Percentiles rank a stretch among this genome's conserved stretches.
phyloP scores from a whole-genome alignment of 2,113 vertebrate genomes.

The Nanorana parkeri region DNA sequence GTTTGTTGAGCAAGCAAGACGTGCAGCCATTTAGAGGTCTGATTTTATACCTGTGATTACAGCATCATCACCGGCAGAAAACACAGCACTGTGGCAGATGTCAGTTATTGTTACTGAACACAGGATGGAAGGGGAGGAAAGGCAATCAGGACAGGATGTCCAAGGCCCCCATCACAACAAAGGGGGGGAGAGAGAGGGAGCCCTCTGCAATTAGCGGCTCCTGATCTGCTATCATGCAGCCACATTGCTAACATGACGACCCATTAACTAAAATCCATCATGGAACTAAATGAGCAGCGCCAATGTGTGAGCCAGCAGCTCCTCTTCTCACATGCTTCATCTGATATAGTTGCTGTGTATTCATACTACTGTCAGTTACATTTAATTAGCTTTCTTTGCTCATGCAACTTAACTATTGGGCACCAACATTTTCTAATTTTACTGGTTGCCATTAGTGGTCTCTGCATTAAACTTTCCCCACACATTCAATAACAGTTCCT shows the following conservation, averaged over 20 bases:
- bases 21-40: neutral
- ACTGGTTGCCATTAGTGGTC: too few relatives aligned
- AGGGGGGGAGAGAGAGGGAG: neutral
- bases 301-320: too few relatives aligned
- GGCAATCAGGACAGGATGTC: conserved; percentile 12
- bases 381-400: too few relatives aligned
- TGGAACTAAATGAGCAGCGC: neutral
- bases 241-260: neutral
- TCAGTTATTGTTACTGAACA: neutral
- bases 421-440: too few relatives aligned
- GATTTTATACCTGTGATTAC: neutral
- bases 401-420: too few relatives aligned
- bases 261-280: neutral
- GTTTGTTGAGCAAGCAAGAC: neutral
- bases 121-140: conserved; percentile 27
- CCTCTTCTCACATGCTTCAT: too few relatives aligned
- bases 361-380: too few relatives aligned
- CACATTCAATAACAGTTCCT: too few relatives aligned
- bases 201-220: too few relatives aligned
- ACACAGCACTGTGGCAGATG: neutral
- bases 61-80: neutral
- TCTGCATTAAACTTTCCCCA: too few relatives aligned
- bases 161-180: neutral
- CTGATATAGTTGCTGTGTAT: too few relatives aligned
- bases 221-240: neutral